phyloP scores from a whole-genome alignment of 92 coral and sea anemone genomes.

The Porites lobata region DNA sequence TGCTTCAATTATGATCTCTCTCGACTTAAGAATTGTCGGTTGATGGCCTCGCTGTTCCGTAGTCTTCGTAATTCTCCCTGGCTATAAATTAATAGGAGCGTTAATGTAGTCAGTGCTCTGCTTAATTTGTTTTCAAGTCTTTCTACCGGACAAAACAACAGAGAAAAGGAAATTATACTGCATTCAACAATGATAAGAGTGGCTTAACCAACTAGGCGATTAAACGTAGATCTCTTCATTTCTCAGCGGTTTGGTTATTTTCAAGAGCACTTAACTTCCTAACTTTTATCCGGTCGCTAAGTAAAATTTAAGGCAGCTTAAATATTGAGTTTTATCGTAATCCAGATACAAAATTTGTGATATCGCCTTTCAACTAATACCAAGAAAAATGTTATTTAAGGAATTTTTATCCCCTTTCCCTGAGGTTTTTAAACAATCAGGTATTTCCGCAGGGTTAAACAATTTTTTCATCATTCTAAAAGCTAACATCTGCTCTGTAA shows the following conservation, averaged over 20 bases:
- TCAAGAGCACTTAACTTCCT: slow-evolving; percentile 18
- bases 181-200: slow-evolving; percentile 8
- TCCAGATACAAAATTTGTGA: not conserved
- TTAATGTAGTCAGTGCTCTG: not conserved
- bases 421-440: slow-evolving; percentile 2
- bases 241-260: not conserved
- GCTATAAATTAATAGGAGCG: not conserved
- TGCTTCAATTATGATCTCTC: not conserved
- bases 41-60: not conserved
- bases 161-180: slow-evolving; percentile 28
- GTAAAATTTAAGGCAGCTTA: not conserved
- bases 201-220: not conserved
- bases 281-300: slow-evolving; percentile 14
- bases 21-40: not conserved
- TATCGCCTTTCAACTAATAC: not conserved
- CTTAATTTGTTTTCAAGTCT: not conserved
- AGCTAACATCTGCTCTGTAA: slow-evolving; percentile 1
- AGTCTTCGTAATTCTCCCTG: not conserved
- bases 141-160: not conserved
- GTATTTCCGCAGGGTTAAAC: not conserved
- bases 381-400: not conserved
- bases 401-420: not conserved
- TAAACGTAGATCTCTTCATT: not conserved
- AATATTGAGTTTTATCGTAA: not conserved
- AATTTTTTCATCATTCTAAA: not conserved